Base-by-base conservation (phyloP, 2,113 vertebrate species). In the Syngnathoides biaculeatus region DNA sequence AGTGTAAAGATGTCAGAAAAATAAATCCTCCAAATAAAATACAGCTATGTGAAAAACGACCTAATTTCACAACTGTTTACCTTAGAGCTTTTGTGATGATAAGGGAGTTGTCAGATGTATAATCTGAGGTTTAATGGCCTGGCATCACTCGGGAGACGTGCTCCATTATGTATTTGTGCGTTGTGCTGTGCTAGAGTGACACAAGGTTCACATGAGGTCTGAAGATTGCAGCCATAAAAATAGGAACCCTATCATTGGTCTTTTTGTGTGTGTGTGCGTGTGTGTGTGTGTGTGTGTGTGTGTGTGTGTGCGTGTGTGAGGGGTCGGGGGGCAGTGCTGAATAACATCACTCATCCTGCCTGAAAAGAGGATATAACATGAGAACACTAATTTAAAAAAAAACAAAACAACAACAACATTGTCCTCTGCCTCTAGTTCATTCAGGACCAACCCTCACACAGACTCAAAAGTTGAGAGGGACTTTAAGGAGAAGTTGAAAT, bases 401-500 rank as follows among this genome's bases (percentile, higher is more conserved):
- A 22, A 43, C 47, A 47, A 62, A 6, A 11, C 81, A 87, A 85
- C 38, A 78, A 84, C 79, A 73, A 80, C 79, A 77, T 80, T 75
- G 71, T 69, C 72, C 64, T 69, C 72, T 61, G 27, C 43, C 14
- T 14, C 43, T 14, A 24, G n/a, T 53, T 53, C 14, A 19, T 47
- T 19, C 7, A 47, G 45, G 45, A 47, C 15, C 45, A 47, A 17
- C 6, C 19, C 15, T 47, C 45, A 47, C 45, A 47, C 6, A 5
- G 15, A 19, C 19, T 17, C 45, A 15, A 19, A 15, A 15, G 45
- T 17, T 47, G 83, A 68, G 48, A 71, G 73, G 77, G 87, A 85
- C 81, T 83, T 87, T 88, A 75, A 82, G 30, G 19, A 71, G 59
- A 84, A 81, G 75, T 65, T 66, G 72, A 56, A 80, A 72, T 24